Evolutionary conservation across 1,140 invertebrate species (phyloP).

Genomic region (Penaeus indicus): DNA sequence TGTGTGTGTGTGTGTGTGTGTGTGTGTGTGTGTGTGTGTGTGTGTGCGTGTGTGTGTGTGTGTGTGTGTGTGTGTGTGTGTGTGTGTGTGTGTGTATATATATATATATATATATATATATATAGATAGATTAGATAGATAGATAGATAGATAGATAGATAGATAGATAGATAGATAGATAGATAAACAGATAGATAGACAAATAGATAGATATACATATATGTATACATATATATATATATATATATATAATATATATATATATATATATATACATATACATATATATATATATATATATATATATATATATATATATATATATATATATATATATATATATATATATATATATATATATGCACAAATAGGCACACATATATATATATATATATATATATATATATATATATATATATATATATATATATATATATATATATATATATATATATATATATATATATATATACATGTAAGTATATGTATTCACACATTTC

Average conservation of each 20-base stretch:
- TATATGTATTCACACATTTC: no score
- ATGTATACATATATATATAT: conserved; percentile 21
- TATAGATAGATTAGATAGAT: background rate
- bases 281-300: background rate
- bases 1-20: background rate
- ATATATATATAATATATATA: background rate
- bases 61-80: no score
- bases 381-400: background rate
- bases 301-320: conserved; percentile 18
- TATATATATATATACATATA: background rate
- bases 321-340: conserved; percentile 19
- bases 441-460: no score
- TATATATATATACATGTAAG: no score
- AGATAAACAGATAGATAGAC: background rate
- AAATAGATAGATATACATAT: conserved; percentile 12
- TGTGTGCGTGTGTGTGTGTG: background rate
- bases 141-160: background rate
- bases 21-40: no score
- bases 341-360: background rate
- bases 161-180: background rate
- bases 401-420: background rate
- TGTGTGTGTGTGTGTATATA: no score
- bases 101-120: no score
- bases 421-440: no score
- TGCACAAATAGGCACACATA: no score